Evolutionary conservation across 1,140 invertebrate species (phyloP).

Genomic region (Drosophila pseudoobscura): DNA sequence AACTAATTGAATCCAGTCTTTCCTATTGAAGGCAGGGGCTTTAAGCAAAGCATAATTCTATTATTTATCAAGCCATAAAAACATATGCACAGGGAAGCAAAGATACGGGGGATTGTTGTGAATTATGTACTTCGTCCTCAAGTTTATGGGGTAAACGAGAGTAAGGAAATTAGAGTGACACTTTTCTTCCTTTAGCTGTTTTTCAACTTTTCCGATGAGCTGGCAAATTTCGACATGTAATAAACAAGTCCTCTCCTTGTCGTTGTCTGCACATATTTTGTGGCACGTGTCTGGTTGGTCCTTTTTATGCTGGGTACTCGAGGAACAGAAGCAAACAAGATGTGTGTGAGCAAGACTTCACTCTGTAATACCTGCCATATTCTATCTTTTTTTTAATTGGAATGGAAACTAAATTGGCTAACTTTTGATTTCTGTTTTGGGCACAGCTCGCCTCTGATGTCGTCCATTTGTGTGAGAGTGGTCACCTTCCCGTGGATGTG

Average conservation of each 20-base stretch:
- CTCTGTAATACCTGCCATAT: too few relatives aligned
- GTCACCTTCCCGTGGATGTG: conserved; percentile 87
- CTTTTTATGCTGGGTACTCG: neutral
- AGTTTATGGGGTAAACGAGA: too few relatives aligned
- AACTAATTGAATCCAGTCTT: too few relatives aligned
- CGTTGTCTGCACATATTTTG: neutral
- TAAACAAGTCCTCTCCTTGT: neutral
- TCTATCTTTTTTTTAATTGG: conserved; percentile 32
- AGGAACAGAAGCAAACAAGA: too few relatives aligned
- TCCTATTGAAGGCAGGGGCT: too few relatives aligned
- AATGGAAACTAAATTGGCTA: conserved; percentile 60
- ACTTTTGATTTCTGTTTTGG: conserved; percentile 44
- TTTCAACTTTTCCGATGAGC: conserved; percentile 13
- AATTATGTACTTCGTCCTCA: too few relatives aligned
- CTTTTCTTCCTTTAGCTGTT: neutral
- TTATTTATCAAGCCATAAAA: too few relatives aligned
- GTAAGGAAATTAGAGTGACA: too few relatives aligned
- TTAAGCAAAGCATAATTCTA: too few relatives aligned
- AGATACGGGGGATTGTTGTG: too few relatives aligned
- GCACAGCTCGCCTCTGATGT: conserved; percentile 84
- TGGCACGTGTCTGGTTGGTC: conserved; percentile 8
- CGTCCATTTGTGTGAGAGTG: conserved; percentile 83
- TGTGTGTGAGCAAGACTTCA: too few relatives aligned
- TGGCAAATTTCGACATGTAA: conserved; percentile 12
- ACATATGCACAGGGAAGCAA: too few relatives aligned